phyloP scores from a whole-genome alignment of 2,888 invertebrate genomes.

The Disparrhopalites patrizii region DNA sequence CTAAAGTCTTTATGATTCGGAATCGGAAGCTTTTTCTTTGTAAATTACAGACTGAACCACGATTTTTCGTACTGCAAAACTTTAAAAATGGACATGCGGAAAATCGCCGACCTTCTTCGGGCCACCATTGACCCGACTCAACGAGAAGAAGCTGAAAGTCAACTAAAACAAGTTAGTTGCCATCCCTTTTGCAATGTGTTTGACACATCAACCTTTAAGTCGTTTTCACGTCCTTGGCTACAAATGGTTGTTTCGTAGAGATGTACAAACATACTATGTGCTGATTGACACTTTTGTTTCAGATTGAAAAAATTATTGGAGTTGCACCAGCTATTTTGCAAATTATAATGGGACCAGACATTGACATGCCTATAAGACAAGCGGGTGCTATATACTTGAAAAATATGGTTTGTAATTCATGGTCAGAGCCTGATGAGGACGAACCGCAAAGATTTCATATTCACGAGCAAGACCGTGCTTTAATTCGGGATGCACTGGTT shows the following conservation, averaged over 20 bases:
- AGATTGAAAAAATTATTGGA: conserved; percentile 95
- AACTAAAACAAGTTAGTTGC: conserved; percentile 87
- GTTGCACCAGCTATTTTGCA: conserved; percentile 91
- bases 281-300: too few species aligned
- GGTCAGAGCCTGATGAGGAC: conserved; percentile 73
- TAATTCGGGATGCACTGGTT: conserved; percentile 89
- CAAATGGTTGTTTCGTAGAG: too few species aligned
- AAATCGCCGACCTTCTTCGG: conserved; percentile 81
- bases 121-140: conserved; percentile 87
- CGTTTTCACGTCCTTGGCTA: too few species aligned
- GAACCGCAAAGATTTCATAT: conserved; percentile 68
- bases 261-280: too few species aligned
- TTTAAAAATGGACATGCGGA: conserved; percentile 57
- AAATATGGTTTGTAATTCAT: conserved; percentile 81
- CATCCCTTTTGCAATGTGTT: too few species aligned
- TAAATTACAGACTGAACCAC: too few species aligned
- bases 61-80: too few species aligned
- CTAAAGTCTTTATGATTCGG: too few species aligned
- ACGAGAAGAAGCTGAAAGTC: conserved; percentile 85
- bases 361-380: conserved; percentile 88
- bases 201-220: too few species aligned
- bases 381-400: conserved; percentile 95
- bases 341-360: conserved; percentile 85
- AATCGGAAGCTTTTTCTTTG: too few species aligned
- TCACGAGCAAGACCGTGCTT: conserved; percentile 92